phyloP scores from a whole-genome alignment of 2,797 vertebrate genomes.

The Macropus fuliginosus region DNA sequence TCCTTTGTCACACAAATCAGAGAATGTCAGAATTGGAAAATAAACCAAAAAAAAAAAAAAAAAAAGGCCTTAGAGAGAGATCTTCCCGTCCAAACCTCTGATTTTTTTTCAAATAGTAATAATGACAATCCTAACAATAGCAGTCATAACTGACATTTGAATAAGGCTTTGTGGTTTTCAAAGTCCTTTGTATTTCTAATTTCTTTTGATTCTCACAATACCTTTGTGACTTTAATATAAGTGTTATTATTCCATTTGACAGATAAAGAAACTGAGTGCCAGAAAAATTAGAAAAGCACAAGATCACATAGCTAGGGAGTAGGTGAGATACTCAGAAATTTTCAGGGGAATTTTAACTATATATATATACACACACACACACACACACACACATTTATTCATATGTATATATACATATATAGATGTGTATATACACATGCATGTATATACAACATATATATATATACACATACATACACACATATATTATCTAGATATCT shows the following conservation, averaged over 20 bases:
- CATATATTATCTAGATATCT: no score
- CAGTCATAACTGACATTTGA: neutral
- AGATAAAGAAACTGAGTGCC: neutral
- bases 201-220: neutral
- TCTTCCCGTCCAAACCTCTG: neutral
- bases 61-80: neutral
- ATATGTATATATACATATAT: neutral
- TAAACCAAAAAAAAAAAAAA: neutral
- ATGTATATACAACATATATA: no score
- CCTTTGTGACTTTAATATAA: neutral
- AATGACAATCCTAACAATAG: neutral
- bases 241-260: neutral
- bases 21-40: constrained; percentile 38
- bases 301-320: neutral
- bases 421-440: no score
- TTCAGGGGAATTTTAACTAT: neutral
- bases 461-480: no score
- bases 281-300: neutral
- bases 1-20: constrained; percentile 68
- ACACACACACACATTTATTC: no score
- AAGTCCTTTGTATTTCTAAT: neutral
- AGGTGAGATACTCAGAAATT: neutral
- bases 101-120: neutral
- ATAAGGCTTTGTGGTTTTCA: neutral
- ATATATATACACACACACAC: no score